Base-by-base conservation (phyloP, 35 echinoderm and acorn worm species). In the Lytechinus variegatus region DNA sequence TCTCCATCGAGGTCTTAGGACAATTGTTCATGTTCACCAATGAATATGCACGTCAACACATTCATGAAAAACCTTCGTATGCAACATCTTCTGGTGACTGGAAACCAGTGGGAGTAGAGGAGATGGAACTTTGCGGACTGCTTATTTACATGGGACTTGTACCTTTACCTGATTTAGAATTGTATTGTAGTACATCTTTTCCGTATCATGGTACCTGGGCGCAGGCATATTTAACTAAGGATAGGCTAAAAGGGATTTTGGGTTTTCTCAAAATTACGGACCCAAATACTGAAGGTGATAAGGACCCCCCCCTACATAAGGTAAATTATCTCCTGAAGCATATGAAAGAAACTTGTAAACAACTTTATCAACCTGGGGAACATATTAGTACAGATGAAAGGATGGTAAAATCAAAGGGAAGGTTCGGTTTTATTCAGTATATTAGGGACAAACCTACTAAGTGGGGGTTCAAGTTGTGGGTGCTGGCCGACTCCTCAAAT, bases 361-460 rank as follows among this genome's bases (percentile, higher is more conserved):
- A 52, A 44, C 87, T 89, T 28, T 89, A 44, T 89, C 87, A 89
- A 5, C 87, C 87, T 6, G 2, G 33, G 6, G 87, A 89, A 52
- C 87, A 96, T 86, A 61, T 96, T 6, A 21, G 54, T 6, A 91
- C 87, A 19, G 91, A 96, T 94, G 95, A 96, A 87, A 57, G 95
- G 7, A 96, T 94, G 92, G 95, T 96, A 11, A 11, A 28, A 8
- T 87, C 95, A 8, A 96, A 87, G 93, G 95, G 66, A n/a, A 4
- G 95, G 1, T 57, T 86, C 33, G 27, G 27, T 14, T 79, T 96
- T 9, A 71, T 61, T 52, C 95, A 95, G 54, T 95, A 55, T 44
- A 95, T 95, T 19, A 89, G 95, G 10, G 95, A 95, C 55, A 95
- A 95, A 86, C 95, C 95, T 54, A 96, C 55, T 27, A 94, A 54